A percentile compares a stretch with the other conserved stretches of the same genome.
Conservation (phyloP, 2,113 vertebrate genomes). For the Electrona antarctica region DNA sequence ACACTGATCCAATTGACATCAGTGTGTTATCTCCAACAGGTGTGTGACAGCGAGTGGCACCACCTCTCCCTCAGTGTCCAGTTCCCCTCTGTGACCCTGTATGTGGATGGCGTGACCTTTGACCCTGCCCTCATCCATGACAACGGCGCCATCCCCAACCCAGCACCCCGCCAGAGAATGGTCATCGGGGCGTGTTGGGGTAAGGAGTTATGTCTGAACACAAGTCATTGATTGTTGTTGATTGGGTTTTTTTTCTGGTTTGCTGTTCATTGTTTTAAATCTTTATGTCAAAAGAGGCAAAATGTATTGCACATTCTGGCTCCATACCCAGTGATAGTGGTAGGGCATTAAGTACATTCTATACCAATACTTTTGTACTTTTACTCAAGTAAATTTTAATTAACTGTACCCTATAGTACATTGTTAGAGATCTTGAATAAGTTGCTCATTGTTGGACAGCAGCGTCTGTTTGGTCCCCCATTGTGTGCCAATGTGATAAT, state of each 20-base stretch:
- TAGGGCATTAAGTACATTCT: no score
- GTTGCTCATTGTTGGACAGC: no score
- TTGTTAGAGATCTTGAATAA: no score
- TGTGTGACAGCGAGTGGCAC: constrained; percentile 97
- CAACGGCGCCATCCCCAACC: constrained; percentile 93
- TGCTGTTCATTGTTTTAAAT: background rate
- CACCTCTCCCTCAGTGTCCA: constrained; percentile 95
- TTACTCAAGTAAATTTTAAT: no score
- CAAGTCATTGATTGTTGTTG: background rate
- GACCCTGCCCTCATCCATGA: constrained; percentile 97
- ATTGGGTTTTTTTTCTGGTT: background rate
- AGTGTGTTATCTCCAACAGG: constrained; percentile 69
- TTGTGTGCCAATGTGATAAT: no score
- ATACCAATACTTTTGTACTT: no score
- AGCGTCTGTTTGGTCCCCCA: no score
- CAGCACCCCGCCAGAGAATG: constrained; percentile 83
- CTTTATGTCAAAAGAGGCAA: background rate
- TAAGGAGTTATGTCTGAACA: constrained; percentile 60
- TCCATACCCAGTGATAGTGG: no score
- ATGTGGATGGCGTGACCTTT: constrained; percentile 93
- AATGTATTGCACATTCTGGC: background rate
- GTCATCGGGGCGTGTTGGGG: constrained; percentile 96
- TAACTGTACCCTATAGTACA: no score
- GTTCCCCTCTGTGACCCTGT: constrained; percentile 93
- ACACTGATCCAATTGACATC: no score